phyloP scores from a whole-genome alignment of 2,113 vertebrate genomes.

The Rutilus rutilus region DNA sequence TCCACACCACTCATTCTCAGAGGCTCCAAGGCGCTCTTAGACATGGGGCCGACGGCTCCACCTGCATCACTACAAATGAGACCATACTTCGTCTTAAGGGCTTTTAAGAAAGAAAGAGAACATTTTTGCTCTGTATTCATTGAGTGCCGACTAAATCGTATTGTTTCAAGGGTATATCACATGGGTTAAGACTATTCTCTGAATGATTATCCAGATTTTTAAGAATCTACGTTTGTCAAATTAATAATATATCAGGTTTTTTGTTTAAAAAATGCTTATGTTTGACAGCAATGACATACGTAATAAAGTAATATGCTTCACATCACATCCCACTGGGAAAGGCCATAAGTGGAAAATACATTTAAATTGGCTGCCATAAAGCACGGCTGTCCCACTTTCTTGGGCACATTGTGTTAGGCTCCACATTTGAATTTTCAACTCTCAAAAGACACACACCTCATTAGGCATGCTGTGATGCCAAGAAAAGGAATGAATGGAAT shows the following conservation, averaged over 20 bases:
- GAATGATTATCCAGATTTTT: neutral
- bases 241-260: neutral
- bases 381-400: constrained; percentile 44
- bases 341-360: constrained; percentile 16
- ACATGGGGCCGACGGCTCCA: neutral
- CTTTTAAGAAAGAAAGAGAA: constrained; percentile 33
- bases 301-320: constrained; percentile 1
- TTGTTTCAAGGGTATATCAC: neutral
- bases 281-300: neutral
- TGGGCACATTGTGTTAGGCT: constrained; percentile 25
- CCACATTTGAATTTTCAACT: constrained; percentile 48
- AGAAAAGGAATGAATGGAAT: constrained; percentile 37
- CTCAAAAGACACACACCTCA: constrained; percentile 51
- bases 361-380: constrained; percentile 36
- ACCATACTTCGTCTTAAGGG: neutral
- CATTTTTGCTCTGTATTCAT: constrained; percentile 13
- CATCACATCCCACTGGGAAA: constrained; percentile 13
- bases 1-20: constrained; percentile 8
- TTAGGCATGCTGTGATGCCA: constrained; percentile 53
- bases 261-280: neutral
- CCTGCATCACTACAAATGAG: constrained; percentile 16
- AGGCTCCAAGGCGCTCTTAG: neutral
- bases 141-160: neutral
- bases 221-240: neutral
- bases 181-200: neutral